phyloP scores from a whole-genome alignment of 2,888 invertebrate species.

The Perizoma flavofasciatum region DNA sequence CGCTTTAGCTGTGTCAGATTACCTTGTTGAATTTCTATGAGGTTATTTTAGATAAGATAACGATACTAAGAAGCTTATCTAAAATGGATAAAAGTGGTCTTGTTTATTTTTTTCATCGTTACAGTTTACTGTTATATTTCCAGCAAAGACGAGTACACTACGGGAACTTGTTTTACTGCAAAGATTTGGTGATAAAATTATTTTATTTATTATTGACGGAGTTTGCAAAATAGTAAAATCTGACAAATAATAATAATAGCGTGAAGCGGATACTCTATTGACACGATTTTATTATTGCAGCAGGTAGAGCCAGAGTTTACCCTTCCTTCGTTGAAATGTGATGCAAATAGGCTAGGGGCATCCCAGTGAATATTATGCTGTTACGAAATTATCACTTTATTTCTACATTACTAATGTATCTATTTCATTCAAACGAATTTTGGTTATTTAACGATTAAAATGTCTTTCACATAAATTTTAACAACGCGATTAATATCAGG shows the following conservation, averaged over 20 bases:
- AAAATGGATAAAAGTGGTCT: constrained; percentile 44
- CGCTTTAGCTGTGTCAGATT: constrained; percentile 59
- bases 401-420: not conserved
- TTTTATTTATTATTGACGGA: too few species aligned
- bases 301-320: constrained; percentile 76
- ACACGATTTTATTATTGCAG: constrained; percentile 69
- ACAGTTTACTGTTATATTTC: constrained; percentile 4
- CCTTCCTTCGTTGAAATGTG: constrained; percentile 52
- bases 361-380: constrained; percentile 44
- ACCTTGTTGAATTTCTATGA: constrained; percentile 59
- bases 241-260: constrained; percentile 39
- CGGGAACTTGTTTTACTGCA: too few species aligned
- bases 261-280: constrained; percentile 60
- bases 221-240: constrained; percentile 18
- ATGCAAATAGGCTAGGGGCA: constrained; percentile 57
- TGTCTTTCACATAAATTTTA: not conserved
- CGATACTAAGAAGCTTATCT: constrained; percentile 58
- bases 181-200: too few species aligned
- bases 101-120: constrained; percentile 20
- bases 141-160: not conserved
- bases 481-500: not conserved
- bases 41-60: constrained; percentile 66
- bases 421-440: not conserved
- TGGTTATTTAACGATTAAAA: not conserved
- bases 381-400: constrained; percentile 55